These are phyloP conservation scores for Margarornis squamiger DNA, from an alignment of 2,797 vertebrate species.

Conservation along the genomic window DNA sequence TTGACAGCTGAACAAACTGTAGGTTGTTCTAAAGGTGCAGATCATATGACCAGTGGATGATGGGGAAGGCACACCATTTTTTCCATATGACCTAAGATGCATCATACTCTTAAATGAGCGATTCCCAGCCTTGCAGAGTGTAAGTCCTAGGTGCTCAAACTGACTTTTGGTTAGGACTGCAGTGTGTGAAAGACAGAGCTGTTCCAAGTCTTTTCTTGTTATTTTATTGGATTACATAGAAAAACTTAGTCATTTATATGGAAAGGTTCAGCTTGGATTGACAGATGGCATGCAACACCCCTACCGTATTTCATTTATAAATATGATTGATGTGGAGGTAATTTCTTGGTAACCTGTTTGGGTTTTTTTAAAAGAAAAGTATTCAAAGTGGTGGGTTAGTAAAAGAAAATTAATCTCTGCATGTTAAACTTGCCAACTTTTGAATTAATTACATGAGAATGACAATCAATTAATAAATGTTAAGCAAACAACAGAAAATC, in stretches of 20 bases:
- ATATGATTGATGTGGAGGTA: conserved; percentile 69
- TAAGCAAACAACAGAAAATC: conserved; percentile 76
- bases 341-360: conserved; percentile 62
- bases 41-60: background rate
- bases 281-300: conserved; percentile 61
- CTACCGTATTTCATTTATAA: conserved; percentile 54
- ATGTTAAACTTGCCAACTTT: conserved; percentile 73
- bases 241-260: conserved; percentile 36
- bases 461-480: conserved; percentile 78
- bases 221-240: conserved; percentile 28
- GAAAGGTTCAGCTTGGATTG: conserved; percentile 54
- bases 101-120: background rate
- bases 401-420: conserved; percentile 76
- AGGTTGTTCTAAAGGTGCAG: background rate
- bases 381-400: conserved; percentile 66
- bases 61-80: background rate
- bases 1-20: conserved; percentile 15
- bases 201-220: background rate
- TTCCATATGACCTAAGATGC: background rate
- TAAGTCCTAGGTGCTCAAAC: background rate
- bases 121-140: background rate
- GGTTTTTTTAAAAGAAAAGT: conserved; percentile 42
- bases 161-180: background rate
- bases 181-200: background rate
- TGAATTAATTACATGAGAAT: conserved; percentile 73